Percentiles rank a stretch among this genome's conserved stretches.
Evolutionary conservation across 2,797 vertebrate species (phyloP).

Genomic region (Myotis daubentonii): DNA sequence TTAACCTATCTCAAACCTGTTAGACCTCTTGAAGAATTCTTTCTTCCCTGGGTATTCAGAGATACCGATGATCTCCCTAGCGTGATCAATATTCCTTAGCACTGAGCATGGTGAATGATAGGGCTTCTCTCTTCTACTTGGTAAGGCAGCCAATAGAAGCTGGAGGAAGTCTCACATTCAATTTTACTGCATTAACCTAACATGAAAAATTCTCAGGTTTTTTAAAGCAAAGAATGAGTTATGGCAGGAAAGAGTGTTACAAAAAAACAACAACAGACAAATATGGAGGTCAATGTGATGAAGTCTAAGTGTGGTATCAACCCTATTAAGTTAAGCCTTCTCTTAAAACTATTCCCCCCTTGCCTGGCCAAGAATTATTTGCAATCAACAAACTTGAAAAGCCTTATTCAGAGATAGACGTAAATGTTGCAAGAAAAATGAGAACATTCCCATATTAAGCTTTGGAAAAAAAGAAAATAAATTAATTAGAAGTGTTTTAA

Average conservation of each 20-base stretch:
- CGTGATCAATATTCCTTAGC: neutral
- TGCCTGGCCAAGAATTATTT: slow-evolving; percentile 33
- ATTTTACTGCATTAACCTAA: neutral
- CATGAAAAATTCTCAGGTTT: neutral
- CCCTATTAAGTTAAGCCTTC: neutral
- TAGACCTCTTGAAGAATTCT: neutral
- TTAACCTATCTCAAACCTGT: neutral
- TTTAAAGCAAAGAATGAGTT: neutral
- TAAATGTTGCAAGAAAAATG: slow-evolving; percentile 57
- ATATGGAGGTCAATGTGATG: neutral
- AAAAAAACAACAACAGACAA: neutral
- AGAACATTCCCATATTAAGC: slow-evolving; percentile 64
- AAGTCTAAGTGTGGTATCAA: neutral
- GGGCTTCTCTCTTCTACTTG: neutral
- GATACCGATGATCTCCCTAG: neutral
- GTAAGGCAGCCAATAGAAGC: neutral
- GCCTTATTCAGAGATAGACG: slow-evolving; percentile 37
- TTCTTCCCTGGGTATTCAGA: neutral
- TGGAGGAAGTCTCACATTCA: neutral
- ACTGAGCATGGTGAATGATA: neutral
- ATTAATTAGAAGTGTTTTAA: slow-evolving; percentile 72
- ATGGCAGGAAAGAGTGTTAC: neutral
- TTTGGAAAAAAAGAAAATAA: slow-evolving; percentile 73
- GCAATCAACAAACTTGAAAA: slow-evolving; percentile 47
- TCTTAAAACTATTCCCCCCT: neutral